Evolutionary conservation across 23 tunicate species (phyloP), one percentile per base, ranked within the genome.

Genomic region (Phallusia fumigata): DNA sequence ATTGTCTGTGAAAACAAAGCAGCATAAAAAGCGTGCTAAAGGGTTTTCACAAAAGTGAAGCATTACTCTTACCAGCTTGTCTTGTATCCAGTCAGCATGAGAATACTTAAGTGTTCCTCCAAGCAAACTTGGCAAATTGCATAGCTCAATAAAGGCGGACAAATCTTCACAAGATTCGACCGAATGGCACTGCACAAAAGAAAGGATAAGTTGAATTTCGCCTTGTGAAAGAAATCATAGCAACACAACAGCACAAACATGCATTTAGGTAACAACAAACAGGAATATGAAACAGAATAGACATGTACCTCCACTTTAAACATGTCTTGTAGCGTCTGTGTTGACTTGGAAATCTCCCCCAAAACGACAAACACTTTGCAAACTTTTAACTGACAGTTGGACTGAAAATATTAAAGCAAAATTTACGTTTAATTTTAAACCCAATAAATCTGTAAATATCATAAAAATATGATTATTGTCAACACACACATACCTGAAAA

Each of bases 41-140:
- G 34, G 12, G 32, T 45, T 79, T 16, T 30, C 65, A 74, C 53
- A 78, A 31, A 78, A 0, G 21, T 19, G 34, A 28, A 40, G 47
- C 47, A 40, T 40, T 40, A 40, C 47, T 40, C 88, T 64, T 86
- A 94, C 98, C 88, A 94, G 65, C 85, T 93, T 82, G 31, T 80
- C 65, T 64, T 94, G 84, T 3, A 86, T 78, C 98, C 98, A 94
- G 31, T 85, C 88, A 18, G 87, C 79, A 12, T 94, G 94, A 19
- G 89, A 79, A 76, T 85, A 94, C 33, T 79, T 32, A 6, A 74
- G n/a, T 0, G n/a, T 33, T 1, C 98, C 98, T 15, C 90, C 88
- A 10, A 83, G 51, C 0, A 47, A 16, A 36, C 26, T 33, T 12
- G 87, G 96, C 0, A 91, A 52, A 35, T 86, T 77, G 19, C 47